phyloP scores from a whole-genome alignment of 2,113 vertebrate genomes.

The Charina bottae region DNA sequence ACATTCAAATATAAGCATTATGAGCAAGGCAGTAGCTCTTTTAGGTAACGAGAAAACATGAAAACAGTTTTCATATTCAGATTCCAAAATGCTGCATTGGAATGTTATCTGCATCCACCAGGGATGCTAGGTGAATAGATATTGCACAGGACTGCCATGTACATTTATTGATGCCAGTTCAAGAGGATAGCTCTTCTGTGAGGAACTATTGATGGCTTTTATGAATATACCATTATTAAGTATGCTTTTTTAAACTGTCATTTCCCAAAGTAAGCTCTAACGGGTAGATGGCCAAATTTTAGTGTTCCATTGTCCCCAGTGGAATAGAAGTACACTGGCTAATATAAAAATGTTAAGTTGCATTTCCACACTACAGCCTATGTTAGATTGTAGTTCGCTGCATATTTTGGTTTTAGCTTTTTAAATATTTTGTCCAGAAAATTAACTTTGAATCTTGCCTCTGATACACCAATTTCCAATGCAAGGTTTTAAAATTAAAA shows the following conservation, averaged over 20 bases:
- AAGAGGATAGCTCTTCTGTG: slow-evolving; percentile 62
- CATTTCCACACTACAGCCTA: slow-evolving; percentile 73
- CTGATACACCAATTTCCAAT: slow-evolving; percentile 75
- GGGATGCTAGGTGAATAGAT: slow-evolving; percentile 26
- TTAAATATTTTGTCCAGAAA: slow-evolving; percentile 72
- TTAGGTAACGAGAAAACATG: slow-evolving; percentile 27
- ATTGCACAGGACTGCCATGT: neutral
- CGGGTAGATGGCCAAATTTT: slow-evolving; percentile 56
- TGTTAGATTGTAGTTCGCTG: slow-evolving; percentile 77
- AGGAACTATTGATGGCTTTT: slow-evolving; percentile 66
- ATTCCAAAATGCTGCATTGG: slow-evolving; percentile 24
- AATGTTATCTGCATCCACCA: slow-evolving; percentile 32
- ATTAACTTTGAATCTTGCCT: slow-evolving; percentile 75
- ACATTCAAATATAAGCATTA: slow-evolving; percentile 22
- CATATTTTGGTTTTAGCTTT: slow-evolving; percentile 74
- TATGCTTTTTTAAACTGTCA: slow-evolving; percentile 59
- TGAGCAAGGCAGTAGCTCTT: neutral
- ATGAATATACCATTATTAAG: slow-evolving; percentile 54
- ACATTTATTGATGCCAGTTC: slow-evolving; percentile 23
- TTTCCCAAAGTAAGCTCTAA: slow-evolving; percentile 62
- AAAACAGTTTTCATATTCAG: slow-evolving; percentile 45
- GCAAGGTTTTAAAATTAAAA: slow-evolving; percentile 79
- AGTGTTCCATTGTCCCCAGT: slow-evolving; percentile 38
- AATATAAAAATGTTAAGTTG: slow-evolving; percentile 64
- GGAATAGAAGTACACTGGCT: slow-evolving; percentile 62